Base-by-base conservation (phyloP, 2,113 vertebrate genomes). In the Pelecanus crispus region DNA sequence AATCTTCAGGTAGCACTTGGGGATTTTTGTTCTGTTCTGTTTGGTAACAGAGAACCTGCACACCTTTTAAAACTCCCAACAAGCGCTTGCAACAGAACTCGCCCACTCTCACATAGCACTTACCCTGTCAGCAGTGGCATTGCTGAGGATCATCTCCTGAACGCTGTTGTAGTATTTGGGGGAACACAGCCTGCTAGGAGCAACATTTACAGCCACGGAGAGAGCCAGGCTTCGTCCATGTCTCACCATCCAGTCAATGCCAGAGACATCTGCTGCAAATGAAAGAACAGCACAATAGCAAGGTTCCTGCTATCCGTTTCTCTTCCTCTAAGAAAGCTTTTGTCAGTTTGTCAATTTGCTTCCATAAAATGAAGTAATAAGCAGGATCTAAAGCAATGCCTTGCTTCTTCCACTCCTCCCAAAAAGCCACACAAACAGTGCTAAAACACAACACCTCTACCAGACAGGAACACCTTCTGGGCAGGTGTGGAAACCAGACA, bases 201-300 rank as follows among this genome's bases (percentile, higher is more conserved):
- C 98, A 68, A 98, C 98, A 0, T 98, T 99, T 55, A 99, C 98
- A 12, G 99, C 99, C 71, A 99, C 99, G 0, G 99, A 98, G 53
- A 99, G 98, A 1, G 99, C 99, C 97, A 99, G 93, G 97, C 99
- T 99, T 13, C 99, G 99, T 13, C 99, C 99, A 0, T 99, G 99
- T 81, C 99, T 98, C 96, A 99, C 99, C 99, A 99, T 99, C 99
- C 99, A 99, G 98, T 99, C 99, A 22, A 99, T 98, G 65, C 99
- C 99, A 7, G 99, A 99, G 78, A 99, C 81, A 3, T 99, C 99
- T 66, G 99, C 99, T 99, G 94, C 42, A 86, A 73, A 55, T 34
- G 40, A 19, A 59, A 71, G 38, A 88, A 45, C 31, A 91, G 32
- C 96, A 56, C 36, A 56, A 7, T 62, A 63, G n/a, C 5, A 52